Evolutionary conservation across 2,797 vertebrate species (phyloP), one percentile per base, ranked within the genome.

Genomic region (Argentina silus): DNA sequence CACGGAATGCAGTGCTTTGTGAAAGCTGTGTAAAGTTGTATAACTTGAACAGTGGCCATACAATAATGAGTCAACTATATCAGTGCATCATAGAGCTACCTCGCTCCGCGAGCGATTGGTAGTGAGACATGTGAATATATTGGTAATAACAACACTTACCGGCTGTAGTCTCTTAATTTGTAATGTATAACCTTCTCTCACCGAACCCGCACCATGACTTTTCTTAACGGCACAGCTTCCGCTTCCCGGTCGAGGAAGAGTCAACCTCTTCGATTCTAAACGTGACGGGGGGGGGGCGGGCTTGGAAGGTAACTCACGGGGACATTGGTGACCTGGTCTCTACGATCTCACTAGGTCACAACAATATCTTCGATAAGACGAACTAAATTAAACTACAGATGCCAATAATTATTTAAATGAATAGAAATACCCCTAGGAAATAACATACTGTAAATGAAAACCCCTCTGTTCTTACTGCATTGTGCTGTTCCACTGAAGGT

Each of bases 401-500:
- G 27, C 27, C 27, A 0, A 0, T 8, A 0, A 10, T 5, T 0
- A 9, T 44, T 57, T 59, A 19, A 27, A 27, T 51, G 7, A 36
- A 15, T 14, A 51, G 21, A 67, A 51, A 67, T 21, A 2, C 1
- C 0, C 0, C 10, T 1, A 42, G 42, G 51, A 43, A 62, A 44
- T 0, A 0, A 11, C 7, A 0, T 0, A 0, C 0, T 19, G 27
- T 64, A 6, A 14, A 1, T 0, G 6, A 11, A 51, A 17, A 78
- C 81, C 86, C 86, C 85, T 50, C 21, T 61, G 55, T 66, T 73
- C n/a, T 1, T 1, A 53, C 8, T 10, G 11, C 67, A 80, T 69
- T 92, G 92, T 75, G 85, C 79, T 0, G 82, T 85, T 88, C 93
- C 92, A 87, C 81, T 94, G 93, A 95, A 95, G 94, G 94, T 95